Base-by-base conservation (phyloP, 2,888 invertebrate species). In the Dendrolimus pini region DNA sequence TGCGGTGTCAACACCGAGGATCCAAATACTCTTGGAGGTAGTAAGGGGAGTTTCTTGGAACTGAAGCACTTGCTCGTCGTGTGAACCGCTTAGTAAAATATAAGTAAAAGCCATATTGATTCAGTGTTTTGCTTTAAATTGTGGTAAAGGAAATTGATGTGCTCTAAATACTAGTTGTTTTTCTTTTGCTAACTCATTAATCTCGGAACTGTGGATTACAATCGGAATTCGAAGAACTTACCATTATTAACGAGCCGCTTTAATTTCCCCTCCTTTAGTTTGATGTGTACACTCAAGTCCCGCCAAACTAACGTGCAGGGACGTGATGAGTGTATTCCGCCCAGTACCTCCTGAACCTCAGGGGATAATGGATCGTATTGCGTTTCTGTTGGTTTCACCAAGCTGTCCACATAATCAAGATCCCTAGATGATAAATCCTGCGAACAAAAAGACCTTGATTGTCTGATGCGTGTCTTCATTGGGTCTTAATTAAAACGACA, bases 291-390 rank as follows among this genome's bases (percentile, higher is more conserved):
- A 53, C 94, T 94, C 0, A 97, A 82, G 74, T 96, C 95, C 55
- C 93, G 91, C 96, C 96, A 97, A 0, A 95, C 94, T 42, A 97
- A 84, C 0, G 96, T 96, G 56, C 95, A 95, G 55, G 94, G 93
- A 60, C 92, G 92, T 14, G 91, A 70, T 91, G 79, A 91, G 80
- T 77, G 92, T 76, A 67, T 82, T 41, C 92, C 89, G n/a, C 92
- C 93, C 93, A 90, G 62, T 1, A 84, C 72, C 58, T 85, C 89
- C 59, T 89, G 89, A 18, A 88, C 81, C 60, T 88, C 89, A 0
- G 83, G 78, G 59, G 76, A 83, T 8, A 82, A 63, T 0, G 77
- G 68, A 18, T 83, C 82, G 57, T 78, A 79, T 56, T 85, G 83
- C 0, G 67, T 61, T 6, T 68, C 66, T 2, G 59, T 64, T 2